Percentiles rank a stretch among this genome's conserved stretches.
These are phyloP conservation scores for Mastomys coucha DNA, from an alignment of 2,113 vertebrate species.

Conservation along the genomic window DNA sequence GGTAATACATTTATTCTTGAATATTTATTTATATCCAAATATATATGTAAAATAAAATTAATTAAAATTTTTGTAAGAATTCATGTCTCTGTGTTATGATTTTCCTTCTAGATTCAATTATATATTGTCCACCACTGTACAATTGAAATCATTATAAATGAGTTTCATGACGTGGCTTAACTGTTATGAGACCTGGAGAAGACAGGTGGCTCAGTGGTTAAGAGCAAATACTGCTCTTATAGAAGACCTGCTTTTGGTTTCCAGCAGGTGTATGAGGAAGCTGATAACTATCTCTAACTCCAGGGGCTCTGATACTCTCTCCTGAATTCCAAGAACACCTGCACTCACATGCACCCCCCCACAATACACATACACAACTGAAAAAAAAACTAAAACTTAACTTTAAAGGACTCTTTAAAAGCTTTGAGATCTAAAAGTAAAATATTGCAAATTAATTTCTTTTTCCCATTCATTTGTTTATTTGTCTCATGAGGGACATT, in stretches of 20 bases:
- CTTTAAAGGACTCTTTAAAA: neutral
- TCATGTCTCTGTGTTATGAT: neutral
- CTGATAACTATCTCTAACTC: neutral
- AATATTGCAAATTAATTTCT: neutral
- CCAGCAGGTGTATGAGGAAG: neutral
- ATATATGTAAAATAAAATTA: neutral
- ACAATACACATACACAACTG: too few relatives aligned
- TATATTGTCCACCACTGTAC: neutral
- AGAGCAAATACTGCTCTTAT: neutral
- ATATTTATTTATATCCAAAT: conserved; percentile 35
- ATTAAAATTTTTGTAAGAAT: neutral
- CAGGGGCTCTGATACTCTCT: neutral
- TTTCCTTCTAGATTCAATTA: neutral
- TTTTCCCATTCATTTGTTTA: neutral
- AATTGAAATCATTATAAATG: conserved; percentile 11
- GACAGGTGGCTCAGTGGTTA: neutral
- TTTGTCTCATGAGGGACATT: too few relatives aligned
- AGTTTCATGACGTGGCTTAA: neutral
- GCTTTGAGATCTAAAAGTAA: conserved; percentile 6
- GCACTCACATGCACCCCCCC: neutral
- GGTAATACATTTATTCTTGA: neutral
- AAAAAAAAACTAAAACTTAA: neutral
- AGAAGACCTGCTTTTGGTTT: neutral
- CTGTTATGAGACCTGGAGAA: neutral
- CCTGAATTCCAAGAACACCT: too few relatives aligned